Evolutionary conservation across 2,888 invertebrate species (phyloP).

Genomic region (Aquatica leii): DNA sequence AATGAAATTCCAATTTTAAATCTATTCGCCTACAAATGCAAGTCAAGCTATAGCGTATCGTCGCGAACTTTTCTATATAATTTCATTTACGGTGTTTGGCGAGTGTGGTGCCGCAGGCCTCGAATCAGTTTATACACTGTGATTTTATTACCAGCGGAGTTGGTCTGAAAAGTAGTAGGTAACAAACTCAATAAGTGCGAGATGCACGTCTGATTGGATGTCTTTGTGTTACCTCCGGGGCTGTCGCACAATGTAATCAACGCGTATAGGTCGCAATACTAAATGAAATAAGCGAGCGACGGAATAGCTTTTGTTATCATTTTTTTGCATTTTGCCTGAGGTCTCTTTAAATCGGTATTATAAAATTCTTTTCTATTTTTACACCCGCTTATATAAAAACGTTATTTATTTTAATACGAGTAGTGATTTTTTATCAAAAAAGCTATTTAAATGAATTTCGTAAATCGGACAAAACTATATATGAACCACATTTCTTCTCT

Average conservation of each 20-base stretch:
- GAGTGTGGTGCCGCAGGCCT: conserved; percentile 47
- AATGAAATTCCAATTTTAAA: conserved; percentile 42
- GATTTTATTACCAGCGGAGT: conserved; percentile 58
- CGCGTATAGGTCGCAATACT: conserved; percentile 51
- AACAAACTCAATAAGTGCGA: conserved; percentile 62
- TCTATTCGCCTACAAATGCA: conserved; percentile 46
- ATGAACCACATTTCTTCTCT: conserved; percentile 43
- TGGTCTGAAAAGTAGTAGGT: conserved; percentile 55
- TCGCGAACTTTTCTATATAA: conserved; percentile 48
- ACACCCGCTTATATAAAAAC: not conserved
- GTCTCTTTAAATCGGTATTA: conserved; percentile 15
- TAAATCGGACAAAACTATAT: conserved; percentile 32
- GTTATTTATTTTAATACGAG: conserved; percentile 1
- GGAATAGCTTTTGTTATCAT: conserved; percentile 43
- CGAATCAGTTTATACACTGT: conserved; percentile 51
- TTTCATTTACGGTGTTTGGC: conserved; percentile 54
- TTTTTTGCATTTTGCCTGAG: conserved; percentile 35
- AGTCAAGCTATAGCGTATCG: conserved; percentile 36
- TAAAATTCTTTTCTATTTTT: conserved; percentile 10
- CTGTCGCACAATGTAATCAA: conserved; percentile 60
- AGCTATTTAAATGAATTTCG: conserved; percentile 13
- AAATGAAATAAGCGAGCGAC: conserved; percentile 48
- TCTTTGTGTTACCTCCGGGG: conserved; percentile 61
- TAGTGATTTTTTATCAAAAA: too few relatives aligned
- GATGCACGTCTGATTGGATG: conserved; percentile 61